Evolutionary conservation across 2,113 vertebrate genomes (phyloP).

Genomic region (western clawed frog (Xenopus tropicalis)): UCB_Xtro_10.0 CM004450.2:49069001-49069500

Average conservation of each 20-base stretch:
- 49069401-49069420: neutral
- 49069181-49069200: constrained; percentile 17
- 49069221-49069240: constrained; percentile 34
- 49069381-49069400: neutral
- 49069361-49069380: neutral
- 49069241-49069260: constrained; percentile 36
- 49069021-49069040: too few species aligned
- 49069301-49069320: constrained; percentile 23
- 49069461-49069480: too few species aligned
- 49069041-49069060: too few species aligned
- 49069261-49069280: constrained; percentile 29
- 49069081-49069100: constrained; percentile 22
- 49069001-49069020: too few species aligned
- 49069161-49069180: constrained; percentile 23
- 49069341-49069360: neutral
- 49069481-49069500: too few species aligned
- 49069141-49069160: constrained; percentile 5
- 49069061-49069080: too few species aligned
- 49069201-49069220: constrained; percentile 36
- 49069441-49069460: too few species aligned
- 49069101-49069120: constrained; percentile 14
- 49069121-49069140: constrained; percentile 7
- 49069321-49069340: constrained; percentile 8
- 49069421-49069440: too few species aligned
- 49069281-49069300: constrained; percentile 25